A percentile compares a stretch with the other conserved stretches of the same genome.
Evolutionary conservation across 2,797 vertebrate species (phyloP).

Genomic region (Ispidina lecontei): DNA sequence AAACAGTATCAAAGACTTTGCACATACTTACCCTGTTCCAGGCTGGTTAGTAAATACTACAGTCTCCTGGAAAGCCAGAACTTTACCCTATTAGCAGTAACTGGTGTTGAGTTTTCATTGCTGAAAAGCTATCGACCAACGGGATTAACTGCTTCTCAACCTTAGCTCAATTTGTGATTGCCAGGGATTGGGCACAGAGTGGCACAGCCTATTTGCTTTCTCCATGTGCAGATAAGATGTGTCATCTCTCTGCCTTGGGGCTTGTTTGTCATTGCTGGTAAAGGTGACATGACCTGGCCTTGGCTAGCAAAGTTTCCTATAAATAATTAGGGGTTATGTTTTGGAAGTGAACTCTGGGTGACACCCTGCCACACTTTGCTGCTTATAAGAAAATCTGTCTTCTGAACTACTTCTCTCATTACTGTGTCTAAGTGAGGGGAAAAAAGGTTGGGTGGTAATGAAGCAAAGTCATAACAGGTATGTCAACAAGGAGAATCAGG

Average conservation of each 20-base stretch:
- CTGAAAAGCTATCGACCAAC: neutral
- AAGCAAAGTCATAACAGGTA: neutral
- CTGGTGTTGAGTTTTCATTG: neutral
- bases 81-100: neutral
- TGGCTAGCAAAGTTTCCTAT: neutral
- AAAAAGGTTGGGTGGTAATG: neutral
- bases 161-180: neutral
- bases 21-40: neutral
- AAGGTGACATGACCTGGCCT: neutral
- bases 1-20: neutral
- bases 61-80: neutral
- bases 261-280: neutral
- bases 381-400: neutral
- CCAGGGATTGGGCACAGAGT: neutral
- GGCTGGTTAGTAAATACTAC: neutral
- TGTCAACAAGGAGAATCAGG: neutral
- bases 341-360: neutral
- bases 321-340: neutral
- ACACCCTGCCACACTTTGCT: neutral
- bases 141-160: neutral
- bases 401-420: neutral
- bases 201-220: rapidly evolving
- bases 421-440: neutral
- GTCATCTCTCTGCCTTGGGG: neutral
- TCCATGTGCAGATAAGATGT: neutral